A percentile compares a stretch with the other conserved stretches of the same genome.
These are phyloP conservation scores for Strigamia crassipes DNA, from an alignment of 2,888 invertebrate species.

Conservation along the genomic window DNA sequence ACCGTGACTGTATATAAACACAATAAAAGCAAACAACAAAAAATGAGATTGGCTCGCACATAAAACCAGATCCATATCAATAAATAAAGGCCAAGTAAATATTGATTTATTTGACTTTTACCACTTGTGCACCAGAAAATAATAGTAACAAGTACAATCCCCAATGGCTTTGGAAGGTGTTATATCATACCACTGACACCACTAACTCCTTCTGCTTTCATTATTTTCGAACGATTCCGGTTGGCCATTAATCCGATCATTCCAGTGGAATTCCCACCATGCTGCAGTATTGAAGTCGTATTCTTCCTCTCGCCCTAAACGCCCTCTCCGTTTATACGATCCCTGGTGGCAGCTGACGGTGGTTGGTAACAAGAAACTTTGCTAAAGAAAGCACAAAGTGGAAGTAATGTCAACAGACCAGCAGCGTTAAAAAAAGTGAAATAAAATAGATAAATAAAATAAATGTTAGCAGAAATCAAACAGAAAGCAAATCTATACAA, in stretches of 20 bases:
- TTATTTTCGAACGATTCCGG: conserved; percentile 42
- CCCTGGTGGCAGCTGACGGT: conserved; percentile 40
- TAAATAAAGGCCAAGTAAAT: conserved; percentile 11
- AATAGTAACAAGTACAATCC: conserved; percentile 27
- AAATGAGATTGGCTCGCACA: not conserved
- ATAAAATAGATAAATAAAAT: not conserved
- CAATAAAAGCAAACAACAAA: not conserved
- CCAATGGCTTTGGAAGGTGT: conserved; percentile 28
- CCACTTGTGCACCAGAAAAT: conserved; percentile 13
- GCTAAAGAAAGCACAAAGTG: not conserved
- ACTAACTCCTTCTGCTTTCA: conserved; percentile 34
- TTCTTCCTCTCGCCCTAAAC: conserved; percentile 1
- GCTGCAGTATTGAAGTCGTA: not conserved
- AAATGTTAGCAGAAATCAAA: not conserved
- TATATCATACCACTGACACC: conserved; percentile 38
- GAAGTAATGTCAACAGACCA: conserved; percentile 7
- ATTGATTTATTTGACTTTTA: conserved; percentile 32
- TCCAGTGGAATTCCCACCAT: conserved; percentile 38
- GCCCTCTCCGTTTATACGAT: conserved; percentile 25
- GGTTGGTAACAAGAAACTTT: conserved; percentile 26
- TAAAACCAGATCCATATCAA: not conserved
- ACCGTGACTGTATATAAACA: not conserved
- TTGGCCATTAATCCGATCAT: conserved; percentile 42
- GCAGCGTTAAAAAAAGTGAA: not conserved
- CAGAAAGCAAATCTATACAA: not conserved